Conservation (phyloP, 2,888 invertebrate genomes). For the Agrotis segetum region DNA sequence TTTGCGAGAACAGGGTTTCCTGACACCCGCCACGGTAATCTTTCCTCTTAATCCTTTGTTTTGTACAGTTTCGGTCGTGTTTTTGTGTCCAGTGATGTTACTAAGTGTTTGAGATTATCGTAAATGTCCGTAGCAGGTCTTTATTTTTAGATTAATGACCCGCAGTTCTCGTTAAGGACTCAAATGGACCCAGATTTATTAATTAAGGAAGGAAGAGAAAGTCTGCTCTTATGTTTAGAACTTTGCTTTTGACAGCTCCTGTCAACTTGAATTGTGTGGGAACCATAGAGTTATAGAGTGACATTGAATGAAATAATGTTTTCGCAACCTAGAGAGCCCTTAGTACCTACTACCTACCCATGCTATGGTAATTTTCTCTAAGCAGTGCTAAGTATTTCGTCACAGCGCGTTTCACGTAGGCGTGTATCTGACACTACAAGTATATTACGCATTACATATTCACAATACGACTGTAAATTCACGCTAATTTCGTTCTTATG, state of each 20-base stretch:
- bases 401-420: slow-evolving; percentile 69
- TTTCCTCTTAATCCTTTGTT: slow-evolving; percentile 7
- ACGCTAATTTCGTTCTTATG: slow-evolving; percentile 77
- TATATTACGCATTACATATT: slow-evolving; percentile 72
- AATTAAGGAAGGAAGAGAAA: slow-evolving; percentile 15
- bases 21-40: slow-evolving; percentile 5
- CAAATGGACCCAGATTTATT: not conserved
- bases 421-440: slow-evolving; percentile 65
- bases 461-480: slow-evolving; percentile 75
- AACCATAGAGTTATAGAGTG: slow-evolving; percentile 40
- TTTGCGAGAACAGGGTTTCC: slow-evolving; percentile 13
- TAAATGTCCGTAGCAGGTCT: not conserved
- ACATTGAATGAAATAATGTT: slow-evolving; percentile 58
- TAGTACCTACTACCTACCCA: slow-evolving; percentile 22
- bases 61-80: not conserved
- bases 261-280: slow-evolving; percentile 12
- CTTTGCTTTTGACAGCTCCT: slow-evolving; percentile 6
- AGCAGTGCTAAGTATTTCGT: slow-evolving; percentile 73
- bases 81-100: not conserved
- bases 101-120: not conserved
- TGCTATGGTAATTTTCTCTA: slow-evolving; percentile 57
- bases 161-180: slow-evolving; percentile 7
- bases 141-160: not conserved
- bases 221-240: not conserved
- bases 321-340: slow-evolving; percentile 44